Conservation (phyloP, 1,140 invertebrate genomes). For the Bactericera cockerelli region DNA sequence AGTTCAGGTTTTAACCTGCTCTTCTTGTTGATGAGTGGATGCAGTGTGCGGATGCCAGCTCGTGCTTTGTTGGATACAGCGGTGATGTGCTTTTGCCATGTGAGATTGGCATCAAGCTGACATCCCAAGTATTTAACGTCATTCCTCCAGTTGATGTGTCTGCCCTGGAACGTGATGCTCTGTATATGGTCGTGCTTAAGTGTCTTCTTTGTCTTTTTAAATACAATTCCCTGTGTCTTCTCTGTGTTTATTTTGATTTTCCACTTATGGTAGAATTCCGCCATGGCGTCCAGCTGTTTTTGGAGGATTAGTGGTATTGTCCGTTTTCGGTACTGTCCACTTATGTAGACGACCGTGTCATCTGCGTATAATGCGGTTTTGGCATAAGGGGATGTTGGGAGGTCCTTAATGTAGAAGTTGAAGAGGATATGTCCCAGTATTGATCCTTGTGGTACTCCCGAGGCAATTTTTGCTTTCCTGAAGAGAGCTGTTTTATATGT, state of each 20-base stretch:
- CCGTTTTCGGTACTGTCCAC: no score
- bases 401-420: not conserved
- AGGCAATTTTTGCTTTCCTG: not conserved
- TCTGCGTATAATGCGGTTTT: not conserved
- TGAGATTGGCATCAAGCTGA: not conserved
- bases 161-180: not conserved
- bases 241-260: not conserved
- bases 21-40: not conserved
- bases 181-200: not conserved
- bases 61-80: not conserved
- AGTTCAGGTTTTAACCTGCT: not conserved
- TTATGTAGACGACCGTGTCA: not conserved
- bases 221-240: not conserved
- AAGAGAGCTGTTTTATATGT: not conserved
- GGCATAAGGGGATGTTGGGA: not conserved
- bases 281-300: not conserved
- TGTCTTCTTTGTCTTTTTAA: not conserved
- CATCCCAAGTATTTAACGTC: not conserved
- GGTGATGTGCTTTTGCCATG: not conserved
- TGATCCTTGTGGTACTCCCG: not conserved
- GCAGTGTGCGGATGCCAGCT: not conserved
- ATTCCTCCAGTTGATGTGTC: not conserved
- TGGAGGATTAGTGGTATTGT: not conserved
- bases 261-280: not conserved
- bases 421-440: not conserved